Conservation (phyloP, 2,113 vertebrate genomes). For the Thermophis baileyi region DNA sequence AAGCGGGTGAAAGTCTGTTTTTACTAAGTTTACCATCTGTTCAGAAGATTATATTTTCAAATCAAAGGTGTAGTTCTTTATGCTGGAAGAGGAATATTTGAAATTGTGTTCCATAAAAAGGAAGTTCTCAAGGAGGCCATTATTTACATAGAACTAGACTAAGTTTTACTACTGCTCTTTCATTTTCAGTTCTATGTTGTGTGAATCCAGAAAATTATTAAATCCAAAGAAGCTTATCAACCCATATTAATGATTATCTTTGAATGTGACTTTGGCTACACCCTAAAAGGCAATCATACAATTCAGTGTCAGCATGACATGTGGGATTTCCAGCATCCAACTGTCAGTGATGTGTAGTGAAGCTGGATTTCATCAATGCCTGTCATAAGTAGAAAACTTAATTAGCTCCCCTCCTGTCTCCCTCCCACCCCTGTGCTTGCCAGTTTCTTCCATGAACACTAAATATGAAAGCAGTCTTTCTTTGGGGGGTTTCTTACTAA, state of each 20-base stretch:
- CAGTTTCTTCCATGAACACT: not conserved
- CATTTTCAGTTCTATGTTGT: conserved; percentile 37
- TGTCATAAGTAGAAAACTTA: not conserved
- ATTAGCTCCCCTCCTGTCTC: not conserved
- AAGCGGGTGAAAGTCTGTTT: not conserved
- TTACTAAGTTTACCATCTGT: not conserved
- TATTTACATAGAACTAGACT: not conserved
- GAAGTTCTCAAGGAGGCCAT: not conserved
- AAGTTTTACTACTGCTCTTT: not conserved
- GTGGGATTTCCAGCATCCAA: conserved; percentile 41
- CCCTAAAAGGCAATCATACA: conserved; percentile 48
- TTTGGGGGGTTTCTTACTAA: not conserved
- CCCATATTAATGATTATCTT: conserved; percentile 44
- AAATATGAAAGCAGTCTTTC: not conserved
- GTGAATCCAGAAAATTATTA: not conserved
- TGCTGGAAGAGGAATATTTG: too few relatives aligned
- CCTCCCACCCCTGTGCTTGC: not conserved
- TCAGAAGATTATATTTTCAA: not conserved
- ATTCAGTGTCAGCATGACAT: conserved; percentile 48
- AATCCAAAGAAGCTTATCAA: not conserved
- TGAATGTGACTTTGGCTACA: conserved; percentile 51
- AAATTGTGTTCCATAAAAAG: too few relatives aligned
- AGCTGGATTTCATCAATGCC: not conserved
- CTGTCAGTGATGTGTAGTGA: conserved; percentile 2
- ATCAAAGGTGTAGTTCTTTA: too few relatives aligned